These are phyloP conservation scores for Strigamia transsilvanica DNA, from an alignment of 2,888 invertebrate genomes.

Conservation along the genomic window DNA sequence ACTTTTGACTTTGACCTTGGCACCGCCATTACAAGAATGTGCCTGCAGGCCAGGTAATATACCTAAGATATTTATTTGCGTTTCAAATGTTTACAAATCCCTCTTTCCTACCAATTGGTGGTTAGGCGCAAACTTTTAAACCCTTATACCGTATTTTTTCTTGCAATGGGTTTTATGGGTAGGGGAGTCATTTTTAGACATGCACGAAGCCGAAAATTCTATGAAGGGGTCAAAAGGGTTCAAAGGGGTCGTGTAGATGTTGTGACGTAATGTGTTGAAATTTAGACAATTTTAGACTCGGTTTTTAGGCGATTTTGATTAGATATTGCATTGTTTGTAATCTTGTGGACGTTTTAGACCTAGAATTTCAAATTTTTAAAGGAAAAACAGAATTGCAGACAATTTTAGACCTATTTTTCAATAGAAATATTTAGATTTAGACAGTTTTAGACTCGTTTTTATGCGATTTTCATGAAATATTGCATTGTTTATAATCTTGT, in stretches of 20 bases:
- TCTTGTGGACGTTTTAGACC: too few species aligned
- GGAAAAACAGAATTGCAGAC: neutral
- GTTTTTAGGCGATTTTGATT: neutral
- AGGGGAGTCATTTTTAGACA: too few species aligned
- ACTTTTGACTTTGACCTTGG: constrained; percentile 40
- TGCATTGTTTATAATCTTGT: too few species aligned
- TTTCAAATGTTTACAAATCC: constrained; percentile 17
- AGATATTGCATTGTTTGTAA: neutral
- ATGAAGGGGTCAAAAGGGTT: neutral
- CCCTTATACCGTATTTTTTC: neutral
- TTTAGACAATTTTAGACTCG: neutral
- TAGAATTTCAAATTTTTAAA: too few species aligned
- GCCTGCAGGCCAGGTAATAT: constrained; percentile 28
- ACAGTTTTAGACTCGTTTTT: neutral
- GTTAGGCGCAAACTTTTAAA: neutral
- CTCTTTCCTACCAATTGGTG: neutral
- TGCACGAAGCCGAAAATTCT: neutral
- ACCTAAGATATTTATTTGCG: constrained; percentile 28
- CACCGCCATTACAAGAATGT: constrained; percentile 43
- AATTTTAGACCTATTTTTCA: neutral
- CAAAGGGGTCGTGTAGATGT: neutral
- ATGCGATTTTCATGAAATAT: too few species aligned
- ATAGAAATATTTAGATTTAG: neutral
- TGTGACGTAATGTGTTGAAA: too few species aligned
- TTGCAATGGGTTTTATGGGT: neutral